Evolutionary conservation across 2,888 invertebrate species (phyloP), one percentile per base, ranked within the genome.

Genomic region (Apamea epomidion): DNA sequence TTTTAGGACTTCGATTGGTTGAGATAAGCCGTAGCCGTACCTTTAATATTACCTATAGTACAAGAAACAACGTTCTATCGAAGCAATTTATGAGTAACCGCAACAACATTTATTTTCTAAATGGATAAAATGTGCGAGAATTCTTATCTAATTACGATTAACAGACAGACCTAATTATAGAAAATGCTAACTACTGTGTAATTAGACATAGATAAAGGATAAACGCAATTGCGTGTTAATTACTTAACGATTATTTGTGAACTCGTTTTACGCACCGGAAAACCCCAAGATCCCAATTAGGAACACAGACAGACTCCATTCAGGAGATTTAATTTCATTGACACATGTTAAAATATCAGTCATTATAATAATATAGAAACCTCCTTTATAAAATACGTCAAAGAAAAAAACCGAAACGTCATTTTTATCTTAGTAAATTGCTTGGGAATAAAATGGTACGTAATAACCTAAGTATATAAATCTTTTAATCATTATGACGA

Each of bases 121-220:
- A 84, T 73, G n/a, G 1, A 73, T 51, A 54, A 54, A 82, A 67
- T 62, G 32, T 18, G 25, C 62, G 37, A 74, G 32, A 6, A 73
- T 77, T 62, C 42, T 65, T 85, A 64, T 78, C 64, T 83, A 83
- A 81, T 83, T 76, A 65, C 76, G 8, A 60, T 37, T 60, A 72
- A 64, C 18, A 73, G 25, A 74, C 71, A 51, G 4, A 48, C 37
- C 51, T 80, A 71, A 74, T 74, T 74, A 71, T 37, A 67, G 74
- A 58, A 75, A 70, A 86, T 73, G 14, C 72, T 69, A 76, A 86
- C 58, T 42, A 64, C 68, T 65, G 10, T 76, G 67, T 51, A 76
- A 79, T 83, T 74, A 74, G 54, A 67, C 37, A n/a, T 10, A 75
- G 21, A 51, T 87, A 76, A 74, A 84, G 51, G 67, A 72, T 64